Conservation (phyloP, 30 jellyfish, hydroid and myxozoan species). For the Chironex yamaguchii region DNA sequence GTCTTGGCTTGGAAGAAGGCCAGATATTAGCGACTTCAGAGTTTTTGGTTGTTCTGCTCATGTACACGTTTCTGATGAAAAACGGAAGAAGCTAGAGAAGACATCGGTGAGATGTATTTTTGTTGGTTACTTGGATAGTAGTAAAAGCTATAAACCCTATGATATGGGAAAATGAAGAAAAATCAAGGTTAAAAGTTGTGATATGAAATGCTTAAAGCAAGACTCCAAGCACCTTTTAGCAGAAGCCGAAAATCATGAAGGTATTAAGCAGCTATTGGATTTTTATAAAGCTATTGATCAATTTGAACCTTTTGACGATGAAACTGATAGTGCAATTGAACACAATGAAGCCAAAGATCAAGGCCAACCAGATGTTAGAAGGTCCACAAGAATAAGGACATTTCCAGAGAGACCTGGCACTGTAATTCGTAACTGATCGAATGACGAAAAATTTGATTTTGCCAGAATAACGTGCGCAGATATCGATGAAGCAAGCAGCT, state of each 20-base stretch:
- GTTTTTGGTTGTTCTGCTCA: conserved; percentile 54
- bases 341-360: background rate
- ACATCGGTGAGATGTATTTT: conserved; percentile 29
- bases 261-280: background rate
- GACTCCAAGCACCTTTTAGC: conserved; percentile 6
- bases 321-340: background rate
- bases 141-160: conserved; percentile 18
- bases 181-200: conserved; percentile 25
- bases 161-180: conserved; percentile 22
- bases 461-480: too few relatives aligned
- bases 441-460: too few relatives aligned
- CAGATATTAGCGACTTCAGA: conserved; percentile 17
- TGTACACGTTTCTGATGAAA: conserved; percentile 41
- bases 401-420: background rate
- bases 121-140: conserved; percentile 11
- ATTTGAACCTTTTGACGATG: background rate
- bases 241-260: background rate
- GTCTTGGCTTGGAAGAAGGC: conserved; percentile 37
- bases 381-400: background rate
- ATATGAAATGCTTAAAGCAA: conserved; percentile 6
- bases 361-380: background rate
- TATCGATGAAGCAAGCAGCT: too few relatives aligned
- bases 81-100: conserved; percentile 29
- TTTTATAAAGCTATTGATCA: background rate
- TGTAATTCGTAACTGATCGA: background rate